Evolutionary conservation across 1,140 invertebrate genomes (phyloP).

Genomic region (Metaphire vulgaris): DNA sequence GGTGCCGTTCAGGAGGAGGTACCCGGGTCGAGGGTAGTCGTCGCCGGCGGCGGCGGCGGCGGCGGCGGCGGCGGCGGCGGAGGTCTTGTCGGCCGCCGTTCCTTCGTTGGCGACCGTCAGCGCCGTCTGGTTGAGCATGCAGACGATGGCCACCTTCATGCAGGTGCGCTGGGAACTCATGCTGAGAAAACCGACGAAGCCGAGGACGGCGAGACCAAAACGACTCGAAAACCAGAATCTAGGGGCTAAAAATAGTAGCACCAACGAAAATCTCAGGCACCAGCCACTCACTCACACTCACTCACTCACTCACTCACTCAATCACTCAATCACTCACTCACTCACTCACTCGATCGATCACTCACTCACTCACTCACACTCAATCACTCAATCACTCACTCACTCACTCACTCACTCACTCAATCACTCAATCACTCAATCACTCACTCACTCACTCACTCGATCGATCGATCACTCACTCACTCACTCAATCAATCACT

Average conservation of each 20-base stretch:
- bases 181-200: constrained; percentile 36
- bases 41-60: no score
- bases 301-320: background rate
- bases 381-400: constrained; percentile 19
- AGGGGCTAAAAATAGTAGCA: constrained; percentile 9
- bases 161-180: constrained; percentile 75
- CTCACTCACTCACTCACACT: background rate
- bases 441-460: background rate
- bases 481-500: background rate
- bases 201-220: constrained; percentile 35
- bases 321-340: constrained; percentile 10
- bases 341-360: constrained; percentile 6
- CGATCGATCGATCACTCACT: background rate
- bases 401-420: background rate
- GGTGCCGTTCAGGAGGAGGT: no score
- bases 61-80: no score
- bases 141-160: constrained; percentile 78
- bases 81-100: background rate
- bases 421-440: background rate
- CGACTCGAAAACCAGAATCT: constrained; percentile 32
- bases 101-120: background rate
- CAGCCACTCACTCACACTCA: background rate
- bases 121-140: constrained; percentile 60
- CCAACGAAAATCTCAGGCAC: background rate
- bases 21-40: no score